A percentile compares a stretch with the other conserved stretches of the same genome.
These are phyloP conservation scores for Melieria picta DNA, from an alignment of 2,888 invertebrate species.

Conservation along the genomic window DNA sequence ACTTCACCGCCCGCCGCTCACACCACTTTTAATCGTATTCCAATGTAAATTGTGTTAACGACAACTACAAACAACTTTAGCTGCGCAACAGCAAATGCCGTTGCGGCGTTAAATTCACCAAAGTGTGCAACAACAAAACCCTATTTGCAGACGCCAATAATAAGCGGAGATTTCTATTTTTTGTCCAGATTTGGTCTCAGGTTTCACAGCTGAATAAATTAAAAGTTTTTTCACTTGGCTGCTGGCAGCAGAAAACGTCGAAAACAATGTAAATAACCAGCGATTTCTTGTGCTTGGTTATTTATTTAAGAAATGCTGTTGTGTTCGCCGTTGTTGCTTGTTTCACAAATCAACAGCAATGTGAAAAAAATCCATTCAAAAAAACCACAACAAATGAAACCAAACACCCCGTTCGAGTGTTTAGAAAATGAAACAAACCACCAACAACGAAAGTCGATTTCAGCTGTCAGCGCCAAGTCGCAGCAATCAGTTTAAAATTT, in stretches of 20 bases:
- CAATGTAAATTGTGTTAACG: constrained; percentile 16
- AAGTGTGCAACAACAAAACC: neutral
- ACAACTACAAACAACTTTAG: constrained; percentile 15
- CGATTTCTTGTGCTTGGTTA: no score
- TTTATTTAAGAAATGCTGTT: no score
- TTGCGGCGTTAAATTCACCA: neutral
- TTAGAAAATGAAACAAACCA: no score
- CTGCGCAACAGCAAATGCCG: constrained; percentile 14
- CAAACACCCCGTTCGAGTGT: no score
- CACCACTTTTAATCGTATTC: constrained; percentile 3
- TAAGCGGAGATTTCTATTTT: neutral
- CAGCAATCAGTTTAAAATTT: no score
- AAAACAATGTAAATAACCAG: neutral
- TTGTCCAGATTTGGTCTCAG: constrained; percentile 43
- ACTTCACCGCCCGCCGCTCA: neutral
- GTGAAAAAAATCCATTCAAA: neutral
- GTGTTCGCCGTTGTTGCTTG: neutral
- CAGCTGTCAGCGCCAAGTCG: no score
- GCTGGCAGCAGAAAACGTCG: neutral
- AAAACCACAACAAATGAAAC: no score
- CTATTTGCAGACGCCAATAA: neutral
- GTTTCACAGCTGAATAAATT: constrained; percentile 53
- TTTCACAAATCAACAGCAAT: neutral
- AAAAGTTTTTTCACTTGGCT: constrained; percentile 13
- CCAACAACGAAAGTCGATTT: no score